These are phyloP conservation scores for Byasa hedistus DNA, from an alignment of 2,888 invertebrate species.

Conservation along the genomic window DNA sequence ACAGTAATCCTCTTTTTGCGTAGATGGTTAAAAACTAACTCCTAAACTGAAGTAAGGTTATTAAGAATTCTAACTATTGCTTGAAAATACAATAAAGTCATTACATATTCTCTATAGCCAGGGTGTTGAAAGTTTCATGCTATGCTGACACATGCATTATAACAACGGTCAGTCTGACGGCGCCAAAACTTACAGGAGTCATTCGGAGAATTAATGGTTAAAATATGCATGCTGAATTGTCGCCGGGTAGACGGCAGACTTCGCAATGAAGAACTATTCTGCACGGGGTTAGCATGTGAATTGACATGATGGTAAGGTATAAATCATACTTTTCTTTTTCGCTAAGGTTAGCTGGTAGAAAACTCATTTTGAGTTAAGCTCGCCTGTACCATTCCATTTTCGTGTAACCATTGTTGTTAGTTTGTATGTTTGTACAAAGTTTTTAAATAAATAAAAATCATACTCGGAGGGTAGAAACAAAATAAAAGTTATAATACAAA, in stretches of 20 bases:
- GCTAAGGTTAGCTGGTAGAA: too few relatives aligned
- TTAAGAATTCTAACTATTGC: not conserved
- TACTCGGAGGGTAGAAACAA: too few relatives aligned
- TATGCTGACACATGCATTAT: conserved; percentile 53
- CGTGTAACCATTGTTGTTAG: too few relatives aligned
- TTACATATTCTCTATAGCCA: not conserved
- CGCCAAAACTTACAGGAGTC: conserved; percentile 68
- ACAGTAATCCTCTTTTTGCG: too few relatives aligned
- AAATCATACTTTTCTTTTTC: too few relatives aligned
- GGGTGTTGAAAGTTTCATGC: conserved; percentile 48
- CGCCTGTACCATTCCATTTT: too few relatives aligned
- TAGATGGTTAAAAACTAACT: too few relatives aligned
- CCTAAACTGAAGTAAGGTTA: not conserved
- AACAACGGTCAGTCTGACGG: conserved; percentile 64
- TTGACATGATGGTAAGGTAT: not conserved
- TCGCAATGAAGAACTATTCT: conserved; percentile 55
- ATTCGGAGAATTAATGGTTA: conserved; percentile 74
- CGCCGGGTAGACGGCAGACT: conserved; percentile 62
- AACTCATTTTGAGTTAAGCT: too few relatives aligned
- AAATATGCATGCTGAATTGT: conserved; percentile 77
- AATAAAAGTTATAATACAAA: too few relatives aligned
- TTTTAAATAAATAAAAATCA: too few relatives aligned
- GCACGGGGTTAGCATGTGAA: not conserved
- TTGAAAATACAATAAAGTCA: not conserved
- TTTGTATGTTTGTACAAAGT: too few relatives aligned